Conservation (phyloP, 2,888 invertebrate species). For the Ophion ventricosus region DNA sequence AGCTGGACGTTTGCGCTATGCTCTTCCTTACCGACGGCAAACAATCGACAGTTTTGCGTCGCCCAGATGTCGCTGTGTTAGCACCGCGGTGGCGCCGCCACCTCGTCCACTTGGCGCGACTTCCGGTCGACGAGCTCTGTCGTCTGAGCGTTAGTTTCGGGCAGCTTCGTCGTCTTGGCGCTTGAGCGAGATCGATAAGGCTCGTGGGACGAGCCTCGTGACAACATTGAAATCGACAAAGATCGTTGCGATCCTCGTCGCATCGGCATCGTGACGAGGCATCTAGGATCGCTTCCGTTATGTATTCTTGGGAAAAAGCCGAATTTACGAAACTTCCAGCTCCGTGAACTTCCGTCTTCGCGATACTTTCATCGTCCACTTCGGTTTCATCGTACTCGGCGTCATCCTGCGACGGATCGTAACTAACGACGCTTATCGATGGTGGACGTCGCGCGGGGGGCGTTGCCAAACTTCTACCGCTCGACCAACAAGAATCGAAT, state of each 20-base stretch:
- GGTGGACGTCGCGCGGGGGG: constrained; percentile 51
- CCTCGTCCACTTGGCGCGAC: constrained; percentile 75
- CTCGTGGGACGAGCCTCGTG: constrained; percentile 27
- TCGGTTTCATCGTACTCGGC: constrained; percentile 42
- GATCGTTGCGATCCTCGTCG: constrained; percentile 67
- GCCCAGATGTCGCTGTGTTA: constrained; percentile 51
- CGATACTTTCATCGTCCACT: constrained; percentile 52
- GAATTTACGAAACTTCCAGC: constrained; percentile 72
- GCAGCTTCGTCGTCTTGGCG: constrained; percentile 69
- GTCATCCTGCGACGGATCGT: constrained; percentile 48
- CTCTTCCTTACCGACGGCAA: constrained; percentile 69
- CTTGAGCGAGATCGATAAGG: constrained; percentile 16
- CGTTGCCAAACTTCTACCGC: constrained; percentile 32
- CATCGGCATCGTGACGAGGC: constrained; percentile 49
- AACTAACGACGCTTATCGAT: constrained; percentile 58
- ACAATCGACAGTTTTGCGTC: constrained; percentile 73
- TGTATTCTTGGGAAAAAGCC: constrained; percentile 72
- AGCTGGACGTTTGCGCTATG: constrained; percentile 70
- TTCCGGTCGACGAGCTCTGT: constrained; percentile 72
- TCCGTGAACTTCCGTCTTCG: background rate
- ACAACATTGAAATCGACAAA: constrained; percentile 71
- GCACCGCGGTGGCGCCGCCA: constrained; percentile 77
- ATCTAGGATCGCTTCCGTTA: constrained; percentile 45
- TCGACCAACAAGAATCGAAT: constrained; percentile 9
- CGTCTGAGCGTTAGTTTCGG: constrained; percentile 75